phyloP scores from a whole-genome alignment of 1,140 invertebrate species.

The Popillia japonica region DNA sequence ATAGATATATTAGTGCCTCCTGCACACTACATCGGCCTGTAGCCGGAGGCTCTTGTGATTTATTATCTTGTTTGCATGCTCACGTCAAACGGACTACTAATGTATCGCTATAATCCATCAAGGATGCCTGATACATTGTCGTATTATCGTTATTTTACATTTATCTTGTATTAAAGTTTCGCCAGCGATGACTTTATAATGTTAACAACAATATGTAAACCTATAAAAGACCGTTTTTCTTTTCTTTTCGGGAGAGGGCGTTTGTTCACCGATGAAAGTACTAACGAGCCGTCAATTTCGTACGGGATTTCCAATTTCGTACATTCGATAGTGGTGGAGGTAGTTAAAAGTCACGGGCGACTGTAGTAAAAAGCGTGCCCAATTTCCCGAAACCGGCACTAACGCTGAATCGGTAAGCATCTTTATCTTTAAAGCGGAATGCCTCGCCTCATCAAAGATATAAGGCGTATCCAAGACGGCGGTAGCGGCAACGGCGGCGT shows the following conservation, averaged over 20 bases:
- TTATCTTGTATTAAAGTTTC: conserved; percentile 11
- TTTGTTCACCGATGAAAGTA: not conserved
- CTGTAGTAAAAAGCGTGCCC: not conserved
- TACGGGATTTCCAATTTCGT: not conserved
- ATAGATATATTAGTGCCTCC: not conserved
- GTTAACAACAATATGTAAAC: not conserved
- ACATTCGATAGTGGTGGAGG: not conserved
- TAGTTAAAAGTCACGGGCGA: not conserved
- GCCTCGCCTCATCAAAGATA: not conserved
- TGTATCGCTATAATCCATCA: conserved; percentile 22
- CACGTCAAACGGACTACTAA: not conserved
- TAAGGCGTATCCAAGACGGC: not conserved
- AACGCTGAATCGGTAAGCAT: no score
- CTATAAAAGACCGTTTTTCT: no score
- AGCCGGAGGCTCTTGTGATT: conserved; percentile 11
- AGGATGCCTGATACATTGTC: conserved; percentile 8
- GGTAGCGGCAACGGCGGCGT: not conserved
- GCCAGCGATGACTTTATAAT: not conserved
- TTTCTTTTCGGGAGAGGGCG: not conserved
- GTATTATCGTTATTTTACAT: conserved; percentile 16
- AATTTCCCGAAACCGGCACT: not conserved
- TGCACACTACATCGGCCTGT: not conserved
- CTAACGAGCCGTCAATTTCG: not conserved
- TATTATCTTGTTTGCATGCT: conserved; percentile 29
- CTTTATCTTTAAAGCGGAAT: not conserved